Base-by-base conservation (phyloP, 2,113 vertebrate genomes). In the Centropristis striata region DNA sequence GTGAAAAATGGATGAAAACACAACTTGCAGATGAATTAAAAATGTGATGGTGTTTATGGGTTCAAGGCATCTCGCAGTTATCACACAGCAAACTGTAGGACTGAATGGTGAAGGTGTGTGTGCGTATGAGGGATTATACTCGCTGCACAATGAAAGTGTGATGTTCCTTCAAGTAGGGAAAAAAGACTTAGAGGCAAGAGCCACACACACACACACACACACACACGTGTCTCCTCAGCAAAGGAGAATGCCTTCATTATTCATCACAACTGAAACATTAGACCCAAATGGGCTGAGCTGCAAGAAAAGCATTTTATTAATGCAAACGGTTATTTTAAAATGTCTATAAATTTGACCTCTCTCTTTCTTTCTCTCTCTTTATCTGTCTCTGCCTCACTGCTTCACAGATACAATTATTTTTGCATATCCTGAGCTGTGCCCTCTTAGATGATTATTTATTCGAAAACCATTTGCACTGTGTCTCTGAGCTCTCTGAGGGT, bases 291-390 rank as follows among this genome's bases (percentile, higher is more conserved):
- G 75, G 42, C 78, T 7, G 12, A 11, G 71, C 57, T 84, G 73
- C 60, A 75, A 74, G 54, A 47, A 91, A 88, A 85, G 36, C 42
- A 80, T 80, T 89, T 90, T 85, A 90, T 89, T 83, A 72, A 90
- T 87, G 72, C 80, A 86, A 66, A 82, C 63, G 47, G 27, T 86
- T 78, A 89, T 81, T 86, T 80, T 47, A 57, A 83, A 78, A 83
- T 12, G 41, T 67, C 42, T 80, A 64, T 81, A 78, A 67, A 83
- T 71, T 72, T 51, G 75, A 70, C 57, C 69, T 61, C 81, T 68
- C 69, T 70, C 69, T 63, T 46, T 69, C 4, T 71, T 18, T 50
- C 63, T 46, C n/a, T 36, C 20, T 53, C 12, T n/a, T n/a, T 39
- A 23, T 42, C 66, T 12, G 32, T 50, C 13, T 36, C 20, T 47